Conservation (phyloP, 2,888 invertebrate genomes). For the Hedya salicella region DNA sequence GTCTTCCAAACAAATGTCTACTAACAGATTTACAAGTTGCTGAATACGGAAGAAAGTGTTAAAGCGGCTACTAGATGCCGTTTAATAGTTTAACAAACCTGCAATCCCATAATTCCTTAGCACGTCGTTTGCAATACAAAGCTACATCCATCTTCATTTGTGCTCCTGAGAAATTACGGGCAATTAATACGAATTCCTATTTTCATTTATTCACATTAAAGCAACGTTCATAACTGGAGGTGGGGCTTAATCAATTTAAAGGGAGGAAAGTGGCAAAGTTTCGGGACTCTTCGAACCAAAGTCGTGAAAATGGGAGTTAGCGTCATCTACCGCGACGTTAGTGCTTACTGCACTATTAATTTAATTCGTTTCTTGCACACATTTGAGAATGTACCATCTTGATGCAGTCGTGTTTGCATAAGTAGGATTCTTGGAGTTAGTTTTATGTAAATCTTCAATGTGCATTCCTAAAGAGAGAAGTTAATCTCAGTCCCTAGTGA, state of each 20-base stretch:
- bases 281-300: conserved; percentile 22
- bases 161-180: conserved; percentile 42
- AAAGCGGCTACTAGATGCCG: neutral
- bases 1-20: neutral
- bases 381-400: conserved; percentile 14
- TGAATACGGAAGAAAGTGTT: conserved; percentile 3
- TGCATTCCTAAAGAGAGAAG: neutral
- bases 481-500: neutral
- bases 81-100: conserved; percentile 27
- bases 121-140: conserved; percentile 11
- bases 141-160: conserved; percentile 32
- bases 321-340: conserved; percentile 53
- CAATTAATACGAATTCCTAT: conserved; percentile 50
- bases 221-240: conserved; percentile 50
- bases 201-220: conserved; percentile 52
- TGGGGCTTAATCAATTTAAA: conserved; percentile 56
- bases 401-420: conserved; percentile 29
- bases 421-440: conserved; percentile 3
- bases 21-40: neutral
- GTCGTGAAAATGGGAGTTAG: conserved; percentile 30
- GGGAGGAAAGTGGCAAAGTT: conserved; percentile 40
- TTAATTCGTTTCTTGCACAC: conserved; percentile 48
- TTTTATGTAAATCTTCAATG: neutral
- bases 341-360: conserved; percentile 55
- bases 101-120: conserved; percentile 19